These are phyloP conservation scores for Ploceus nigricollis DNA, from an alignment of 2,113 vertebrate genomes.

Conservation along the genomic window DNA sequence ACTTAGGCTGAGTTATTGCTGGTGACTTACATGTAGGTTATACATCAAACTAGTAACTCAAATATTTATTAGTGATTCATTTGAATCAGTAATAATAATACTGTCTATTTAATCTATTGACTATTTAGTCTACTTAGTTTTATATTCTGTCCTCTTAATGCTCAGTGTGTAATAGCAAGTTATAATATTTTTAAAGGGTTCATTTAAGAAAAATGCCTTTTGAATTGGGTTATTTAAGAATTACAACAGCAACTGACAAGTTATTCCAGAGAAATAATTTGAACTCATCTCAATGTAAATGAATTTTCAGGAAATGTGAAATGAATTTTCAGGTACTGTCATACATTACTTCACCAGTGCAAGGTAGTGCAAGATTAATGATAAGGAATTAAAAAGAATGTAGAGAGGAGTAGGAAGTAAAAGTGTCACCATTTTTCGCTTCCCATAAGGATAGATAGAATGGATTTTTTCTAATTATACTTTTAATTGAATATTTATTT, in stretches of 20 bases:
- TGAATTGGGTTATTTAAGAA: not conserved
- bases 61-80: not conserved
- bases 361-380: not conserved
- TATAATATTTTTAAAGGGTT: not conserved
- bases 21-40: not conserved
- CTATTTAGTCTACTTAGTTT: not conserved
- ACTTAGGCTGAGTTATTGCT: not conserved
- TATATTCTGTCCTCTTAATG: not conserved
- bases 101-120: not conserved
- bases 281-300: not conserved
- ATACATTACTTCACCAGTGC: not conserved
- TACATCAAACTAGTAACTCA: not conserved
- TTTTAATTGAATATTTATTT: not conserved
- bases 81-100: not conserved
- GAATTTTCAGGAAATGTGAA: not conserved
- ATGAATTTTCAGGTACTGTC: not conserved
- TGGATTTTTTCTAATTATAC: not conserved
- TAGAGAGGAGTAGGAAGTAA: not conserved
- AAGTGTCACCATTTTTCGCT: not conserved
- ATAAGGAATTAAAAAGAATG: not conserved
- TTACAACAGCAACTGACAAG: not conserved
- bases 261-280: not conserved
- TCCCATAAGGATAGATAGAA: not conserved
- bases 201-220: not conserved
- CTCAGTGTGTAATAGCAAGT: not conserved